Conservation (phyloP, 2,113 vertebrate genomes). For the Myanophis thanlyinensis region DNA sequence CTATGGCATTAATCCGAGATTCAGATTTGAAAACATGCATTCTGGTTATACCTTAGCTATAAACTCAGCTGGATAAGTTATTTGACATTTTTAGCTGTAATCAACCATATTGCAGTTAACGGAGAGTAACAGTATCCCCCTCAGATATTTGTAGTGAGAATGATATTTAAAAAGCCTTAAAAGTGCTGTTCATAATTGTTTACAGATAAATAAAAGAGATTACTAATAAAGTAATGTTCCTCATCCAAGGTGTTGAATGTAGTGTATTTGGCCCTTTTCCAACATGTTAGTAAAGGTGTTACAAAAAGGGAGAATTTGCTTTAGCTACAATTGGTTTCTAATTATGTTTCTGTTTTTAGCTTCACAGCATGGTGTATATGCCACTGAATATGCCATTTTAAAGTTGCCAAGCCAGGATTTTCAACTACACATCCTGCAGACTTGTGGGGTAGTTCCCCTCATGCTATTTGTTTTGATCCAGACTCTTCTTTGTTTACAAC, state of each 20-base stretch:
- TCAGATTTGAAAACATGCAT: neutral
- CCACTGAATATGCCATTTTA: neutral
- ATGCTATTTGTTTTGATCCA: neutral
- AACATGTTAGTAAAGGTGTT: conserved; percentile 12
- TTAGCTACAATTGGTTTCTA: neutral
- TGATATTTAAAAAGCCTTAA: neutral
- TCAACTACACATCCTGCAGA: neutral
- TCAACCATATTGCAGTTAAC: neutral
- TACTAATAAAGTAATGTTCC: neutral
- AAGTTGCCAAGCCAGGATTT: neutral
- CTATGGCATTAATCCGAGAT: neutral
- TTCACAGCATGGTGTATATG: neutral
- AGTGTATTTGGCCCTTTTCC: conserved; percentile 7
- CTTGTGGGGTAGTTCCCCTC: neutral
- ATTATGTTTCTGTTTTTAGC: conserved; percentile 13
- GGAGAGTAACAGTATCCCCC: neutral
- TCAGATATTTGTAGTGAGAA: neutral
- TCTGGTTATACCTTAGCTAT: neutral
- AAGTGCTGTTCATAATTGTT: neutral
- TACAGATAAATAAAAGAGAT: neutral
- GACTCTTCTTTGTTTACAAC: neutral
- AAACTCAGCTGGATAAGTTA: neutral
- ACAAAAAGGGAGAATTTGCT: neutral
- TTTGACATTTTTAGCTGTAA: neutral
- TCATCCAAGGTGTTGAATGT: neutral